A percentile compares a stretch with the other conserved stretches of the same genome.
These are phyloP conservation scores for Antedon mediterranea DNA, from an alignment of 53 echinoderm and acorn worm species.

Conservation along the genomic window DNA sequence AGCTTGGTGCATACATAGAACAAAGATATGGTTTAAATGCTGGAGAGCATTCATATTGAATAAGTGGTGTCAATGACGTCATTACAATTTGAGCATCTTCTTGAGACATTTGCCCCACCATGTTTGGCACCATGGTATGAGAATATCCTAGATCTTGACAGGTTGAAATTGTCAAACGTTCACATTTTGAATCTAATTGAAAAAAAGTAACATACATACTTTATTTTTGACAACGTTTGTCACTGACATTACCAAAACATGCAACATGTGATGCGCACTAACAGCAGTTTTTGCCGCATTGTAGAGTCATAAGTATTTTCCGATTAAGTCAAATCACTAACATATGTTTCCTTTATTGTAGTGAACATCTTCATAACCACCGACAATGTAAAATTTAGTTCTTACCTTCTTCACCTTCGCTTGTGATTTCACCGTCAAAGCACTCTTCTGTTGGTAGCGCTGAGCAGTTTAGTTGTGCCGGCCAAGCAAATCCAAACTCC, in stretches of 20 bases:
- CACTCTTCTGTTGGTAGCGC: no score
- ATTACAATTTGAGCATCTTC: slow-evolving; percentile 6
- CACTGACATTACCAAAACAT: no score
- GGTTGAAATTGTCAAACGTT: slow-evolving; percentile 7
- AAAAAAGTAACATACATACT: not conserved
- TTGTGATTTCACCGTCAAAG: no score
- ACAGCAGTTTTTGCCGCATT: no score
- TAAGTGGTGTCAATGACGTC: slow-evolving; percentile 9
- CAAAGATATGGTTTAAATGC: slow-evolving; percentile 8
- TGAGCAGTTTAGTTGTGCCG: slow-evolving; percentile 26
- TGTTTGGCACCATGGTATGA: not conserved
- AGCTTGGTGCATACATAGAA: slow-evolving; percentile 14
- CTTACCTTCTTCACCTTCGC: no score
- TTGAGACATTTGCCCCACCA: not conserved
- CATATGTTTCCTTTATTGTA: no score
- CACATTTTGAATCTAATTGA: not conserved
- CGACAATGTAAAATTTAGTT: no score
- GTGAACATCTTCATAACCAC: no score
- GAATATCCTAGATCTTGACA: not conserved
- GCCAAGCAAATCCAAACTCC: slow-evolving; percentile 17
- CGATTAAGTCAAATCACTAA: no score
- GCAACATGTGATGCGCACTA: no score
- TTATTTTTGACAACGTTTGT: no score
- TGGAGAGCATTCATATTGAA: slow-evolving; percentile 14
- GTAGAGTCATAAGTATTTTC: no score